Evolutionary conservation across 2,888 invertebrate species (phyloP).

Genomic region (Diploptera punctata): DNA sequence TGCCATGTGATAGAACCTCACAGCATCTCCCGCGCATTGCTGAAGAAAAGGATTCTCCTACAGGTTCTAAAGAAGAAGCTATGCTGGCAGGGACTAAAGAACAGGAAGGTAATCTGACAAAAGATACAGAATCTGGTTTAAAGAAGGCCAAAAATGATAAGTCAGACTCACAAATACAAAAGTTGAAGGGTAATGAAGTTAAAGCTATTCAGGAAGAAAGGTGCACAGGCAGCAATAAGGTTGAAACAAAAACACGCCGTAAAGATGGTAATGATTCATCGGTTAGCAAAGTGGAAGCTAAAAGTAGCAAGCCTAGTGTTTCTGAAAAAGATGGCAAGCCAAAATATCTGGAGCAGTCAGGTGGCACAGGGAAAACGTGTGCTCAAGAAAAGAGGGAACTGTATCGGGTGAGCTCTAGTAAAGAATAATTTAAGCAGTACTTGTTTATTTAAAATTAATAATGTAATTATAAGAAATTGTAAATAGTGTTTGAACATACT

Average conservation of each 20-base stretch:
- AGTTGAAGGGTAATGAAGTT: background rate
- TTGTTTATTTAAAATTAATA: no score
- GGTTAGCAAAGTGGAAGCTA: background rate
- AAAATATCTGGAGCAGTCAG: background rate
- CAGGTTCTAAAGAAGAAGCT: slow-evolving; percentile 59
- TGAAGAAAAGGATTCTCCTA: slow-evolving; percentile 85
- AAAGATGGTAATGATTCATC: slow-evolving; percentile 1
- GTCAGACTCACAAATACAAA: background rate
- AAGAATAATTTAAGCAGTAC: background rate
- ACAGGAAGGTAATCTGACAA: background rate
- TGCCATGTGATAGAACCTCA: slow-evolving; percentile 54
- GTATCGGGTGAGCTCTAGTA: background rate
- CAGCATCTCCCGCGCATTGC: slow-evolving; percentile 78
- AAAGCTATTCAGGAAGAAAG: background rate
- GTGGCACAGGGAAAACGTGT: background rate
- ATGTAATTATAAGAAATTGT: no score
- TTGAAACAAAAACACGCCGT: background rate
- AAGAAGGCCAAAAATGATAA: slow-evolving; percentile 8
- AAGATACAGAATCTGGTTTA: background rate
- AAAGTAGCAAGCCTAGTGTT: background rate
- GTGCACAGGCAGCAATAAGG: background rate
- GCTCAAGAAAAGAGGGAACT: slow-evolving; percentile 30
- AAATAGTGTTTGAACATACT: no score
- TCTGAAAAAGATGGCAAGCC: slow-evolving; percentile 7
- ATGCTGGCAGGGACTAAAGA: background rate